Evolutionary conservation across 2,888 invertebrate genomes (phyloP), one percentile per base, ranked within the genome.

Genomic region (Proisotoma minuta): DNA sequence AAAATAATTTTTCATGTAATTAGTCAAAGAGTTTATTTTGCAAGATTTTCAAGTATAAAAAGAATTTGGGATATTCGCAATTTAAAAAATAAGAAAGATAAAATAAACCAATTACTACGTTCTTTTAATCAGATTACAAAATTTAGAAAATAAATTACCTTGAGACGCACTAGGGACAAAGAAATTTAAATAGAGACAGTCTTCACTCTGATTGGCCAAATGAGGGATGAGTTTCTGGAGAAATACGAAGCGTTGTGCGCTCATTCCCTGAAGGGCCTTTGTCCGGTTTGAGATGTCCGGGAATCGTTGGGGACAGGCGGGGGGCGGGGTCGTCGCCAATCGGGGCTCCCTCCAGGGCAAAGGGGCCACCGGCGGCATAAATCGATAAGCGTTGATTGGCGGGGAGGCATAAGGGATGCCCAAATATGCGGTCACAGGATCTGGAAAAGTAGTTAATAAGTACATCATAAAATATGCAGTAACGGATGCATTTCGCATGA

Each of bases 221-320:
- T 68, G 68, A 27, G 66, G 67, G 49, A 68, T 71, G 53, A 73
- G 66, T 63, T 62, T 70, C 57, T 63, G 68, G 5, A 73, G 68
- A 28, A 73, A 63, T 39, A 62, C 62, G 63, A 63, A 71, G 3
- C 73, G 64, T 57, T 70, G 69, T 51, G 50, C 57, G 51, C 71
- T 71, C 73, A 73, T 73, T 29, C 58, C 62, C 53, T 68, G 63
- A 24, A 73, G 70, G 43, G 68, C 71, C 61, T 63, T 63, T 22
- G 73, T 70, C 58, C 62, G 62, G 62, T 73, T 73, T 27, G 68
- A 76, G 53, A 84, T 76, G 76, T 85, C 84, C 27, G 85, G 85
- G 10, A 77, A 75, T 10, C 76, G 76, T 79, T 89, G 91, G 2
- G 91, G 91, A 57, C 73, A 73, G 18, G 71, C 73, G 27, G 73